A percentile compares a stretch with the other conserved stretches of the same genome.
Conservation (phyloP, 2,113 vertebrate genomes). For the Mobula birostris region DNA sequence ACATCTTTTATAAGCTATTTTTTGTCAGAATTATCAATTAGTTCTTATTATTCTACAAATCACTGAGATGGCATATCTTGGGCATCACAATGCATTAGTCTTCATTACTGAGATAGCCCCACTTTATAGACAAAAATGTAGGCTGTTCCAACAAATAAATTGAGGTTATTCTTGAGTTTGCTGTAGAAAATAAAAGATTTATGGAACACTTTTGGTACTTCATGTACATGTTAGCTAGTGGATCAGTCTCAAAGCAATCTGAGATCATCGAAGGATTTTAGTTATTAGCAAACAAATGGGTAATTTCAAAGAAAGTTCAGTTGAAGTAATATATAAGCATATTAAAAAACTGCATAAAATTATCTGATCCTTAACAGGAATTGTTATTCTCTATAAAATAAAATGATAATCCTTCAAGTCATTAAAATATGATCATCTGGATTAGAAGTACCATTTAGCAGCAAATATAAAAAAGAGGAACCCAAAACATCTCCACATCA, state of each 20-base stretch:
- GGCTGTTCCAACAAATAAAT: background rate
- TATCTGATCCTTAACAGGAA: background rate
- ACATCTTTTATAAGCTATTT: background rate
- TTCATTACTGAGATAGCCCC: background rate
- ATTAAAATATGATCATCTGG: conserved; percentile 25
- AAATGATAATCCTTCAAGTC: background rate
- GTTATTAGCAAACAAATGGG: background rate
- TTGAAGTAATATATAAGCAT: background rate
- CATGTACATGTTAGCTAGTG: background rate
- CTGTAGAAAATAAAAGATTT: background rate
- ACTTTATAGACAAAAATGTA: background rate
- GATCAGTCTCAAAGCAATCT: background rate
- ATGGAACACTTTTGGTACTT: background rate
- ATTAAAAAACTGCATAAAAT: background rate
- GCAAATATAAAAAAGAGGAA: conserved; percentile 48
- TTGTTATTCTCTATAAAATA: background rate
- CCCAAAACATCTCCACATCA: conserved; percentile 70
- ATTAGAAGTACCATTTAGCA: conserved; percentile 33
- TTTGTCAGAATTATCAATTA: background rate
- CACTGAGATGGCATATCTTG: background rate
- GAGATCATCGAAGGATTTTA: background rate
- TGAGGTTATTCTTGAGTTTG: background rate
- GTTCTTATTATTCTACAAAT: background rate
- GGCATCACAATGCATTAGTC: background rate
- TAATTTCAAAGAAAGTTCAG: background rate